Percentiles rank a stretch among this genome's conserved stretches.
phyloP scores from a whole-genome alignment of 2,113 vertebrate genomes.

The Pelobates fuscus region DNA sequence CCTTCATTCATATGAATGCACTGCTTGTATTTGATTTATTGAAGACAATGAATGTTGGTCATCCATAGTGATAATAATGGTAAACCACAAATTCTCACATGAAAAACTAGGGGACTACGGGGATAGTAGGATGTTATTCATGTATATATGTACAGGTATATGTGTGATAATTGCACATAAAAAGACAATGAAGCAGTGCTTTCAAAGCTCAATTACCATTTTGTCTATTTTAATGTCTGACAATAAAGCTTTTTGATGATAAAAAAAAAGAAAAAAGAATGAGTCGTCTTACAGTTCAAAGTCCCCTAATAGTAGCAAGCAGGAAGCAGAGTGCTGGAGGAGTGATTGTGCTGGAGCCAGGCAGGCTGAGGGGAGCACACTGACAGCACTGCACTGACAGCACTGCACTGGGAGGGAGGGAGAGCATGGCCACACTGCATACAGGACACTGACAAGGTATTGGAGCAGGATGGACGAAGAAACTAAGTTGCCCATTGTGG shows the following conservation, averaged over 20 bases:
- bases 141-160: too few species aligned
- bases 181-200: too few species aligned
- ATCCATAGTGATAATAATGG: too few species aligned
- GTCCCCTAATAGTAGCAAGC: neutral
- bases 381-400: conserved; percentile 3
- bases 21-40: too few species aligned
- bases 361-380: conserved; percentile 1
- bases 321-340: neutral
- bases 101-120: too few species aligned
- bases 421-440: neutral
- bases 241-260: conserved; percentile 25
- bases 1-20: too few species aligned
- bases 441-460: neutral
- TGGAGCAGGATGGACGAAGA: conserved; percentile 50
- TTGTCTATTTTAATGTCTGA: neutral
- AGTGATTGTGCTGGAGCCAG: neutral
- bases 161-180: too few species aligned
- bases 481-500: conserved; percentile 57
- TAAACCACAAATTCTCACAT: too few species aligned
- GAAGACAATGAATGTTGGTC: too few species aligned
- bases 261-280: neutral
- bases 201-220: too few species aligned
- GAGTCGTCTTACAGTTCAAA: neutral
- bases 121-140: too few species aligned
- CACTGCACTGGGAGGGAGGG: neutral